Evolutionary conservation across 1,140 invertebrate genomes (phyloP).

Genomic region (Lordiphosa mommai): DNA sequence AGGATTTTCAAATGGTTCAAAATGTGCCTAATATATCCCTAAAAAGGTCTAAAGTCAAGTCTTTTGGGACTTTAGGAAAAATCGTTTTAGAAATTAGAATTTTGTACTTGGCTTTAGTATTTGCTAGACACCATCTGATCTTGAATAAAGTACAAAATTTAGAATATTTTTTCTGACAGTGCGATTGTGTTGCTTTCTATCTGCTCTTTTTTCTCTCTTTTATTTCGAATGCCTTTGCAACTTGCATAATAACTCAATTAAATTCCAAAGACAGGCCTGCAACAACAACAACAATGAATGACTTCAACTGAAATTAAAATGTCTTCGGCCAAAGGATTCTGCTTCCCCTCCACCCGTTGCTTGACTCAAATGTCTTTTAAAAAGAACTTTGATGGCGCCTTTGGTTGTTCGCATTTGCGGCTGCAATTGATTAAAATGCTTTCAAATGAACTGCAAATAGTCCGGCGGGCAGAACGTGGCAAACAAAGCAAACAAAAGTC

Average conservation of each 20-base stretch:
- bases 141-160: too few relatives aligned
- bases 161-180: background rate
- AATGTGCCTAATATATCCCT: too few relatives aligned
- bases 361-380: background rate
- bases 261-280: constrained; percentile 11
- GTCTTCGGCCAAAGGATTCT: constrained; percentile 16
- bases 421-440: constrained; percentile 52
- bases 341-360: background rate
- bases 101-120: too few relatives aligned
- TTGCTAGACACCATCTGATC: too few relatives aligned
- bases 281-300: constrained; percentile 41
- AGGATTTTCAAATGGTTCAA: too few relatives aligned
- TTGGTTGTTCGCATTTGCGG: constrained; percentile 6
- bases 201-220: constrained; percentile 8
- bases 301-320: constrained; percentile 49
- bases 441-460: constrained; percentile 33
- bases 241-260: constrained; percentile 69
- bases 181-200: constrained; percentile 36
- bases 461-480: constrained; percentile 1
- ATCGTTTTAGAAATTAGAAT: too few relatives aligned
- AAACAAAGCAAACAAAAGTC: constrained; percentile 5
- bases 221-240: constrained; percentile 53
- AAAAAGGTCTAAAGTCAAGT: too few relatives aligned
- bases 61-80: too few relatives aligned
- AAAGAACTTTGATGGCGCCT: constrained; percentile 2